Base-by-base conservation (phyloP, 1,140 invertebrate species). In the Drosophila sturtevanti region DNA sequence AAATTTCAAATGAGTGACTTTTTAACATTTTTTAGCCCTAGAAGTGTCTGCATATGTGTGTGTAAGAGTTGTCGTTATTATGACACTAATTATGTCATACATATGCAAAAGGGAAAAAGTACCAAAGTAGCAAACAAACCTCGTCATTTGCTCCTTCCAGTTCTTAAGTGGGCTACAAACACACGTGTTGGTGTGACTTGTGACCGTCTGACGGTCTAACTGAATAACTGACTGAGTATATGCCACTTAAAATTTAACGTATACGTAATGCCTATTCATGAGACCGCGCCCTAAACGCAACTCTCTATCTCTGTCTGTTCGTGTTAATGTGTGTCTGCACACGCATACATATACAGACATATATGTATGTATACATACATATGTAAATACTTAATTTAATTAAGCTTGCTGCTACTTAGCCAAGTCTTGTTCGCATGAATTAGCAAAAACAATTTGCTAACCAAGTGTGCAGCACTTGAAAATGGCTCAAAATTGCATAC, bases 61-160 rank as follows among this genome's bases (percentile, higher is more conserved):
- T 24, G 22, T 66, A 24, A 14, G 72, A 63, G 64, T 68, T 55
- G 74, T 72, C 67, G 77, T 79, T 74, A 86, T 87, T 89, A 89
- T 87, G 74, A 72, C 69, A 87, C 82, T 89, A 89, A 87, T 87
- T 89, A 87, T 89, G 82, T 89, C 79, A 84, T 87, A 89, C 84
- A 87, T 87, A 89, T 84, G 84, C 84, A 89, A 76, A 81, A 31
- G 27, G 9, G 7, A 6, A 18, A 44, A 48, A 48, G 41, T 82
- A 79, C 82, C 82, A 77, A 81, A 87, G 79, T 84, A 69, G 84
- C 82, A 89, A 89, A 89, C 85, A 87, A 84, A 63, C 67, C 68
- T 61, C 67, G 56, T 38, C 54, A 51, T 38, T 18, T 18, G 18
- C 58, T 27, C 37, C 22, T 21, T 41, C 14, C 37, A 22, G 37